Percentiles rank a stretch among this genome's conserved stretches.
These are phyloP conservation scores for Artibeus lituratus DNA, from an alignment of 2,797 vertebrate species.

Conservation along the genomic window DNA sequence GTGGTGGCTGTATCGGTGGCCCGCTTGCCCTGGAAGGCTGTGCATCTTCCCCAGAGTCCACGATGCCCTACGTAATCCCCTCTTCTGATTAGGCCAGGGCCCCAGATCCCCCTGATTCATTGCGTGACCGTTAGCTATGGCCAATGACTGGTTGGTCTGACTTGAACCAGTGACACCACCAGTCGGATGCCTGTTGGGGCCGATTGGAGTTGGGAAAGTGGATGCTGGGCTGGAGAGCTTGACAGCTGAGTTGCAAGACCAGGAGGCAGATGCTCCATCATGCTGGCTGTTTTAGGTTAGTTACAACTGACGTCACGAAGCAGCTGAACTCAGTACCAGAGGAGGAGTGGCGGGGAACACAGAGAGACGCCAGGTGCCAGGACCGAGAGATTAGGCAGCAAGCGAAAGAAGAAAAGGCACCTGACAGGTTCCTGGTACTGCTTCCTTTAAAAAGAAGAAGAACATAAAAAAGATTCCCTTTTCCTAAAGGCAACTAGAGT, in stretches of 20 bases:
- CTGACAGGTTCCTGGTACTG: too few species aligned
- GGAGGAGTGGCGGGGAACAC: neutral
- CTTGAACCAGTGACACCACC: neutral
- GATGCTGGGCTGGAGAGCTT: neutral
- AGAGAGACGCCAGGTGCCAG: neutral
- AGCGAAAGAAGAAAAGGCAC: neutral
- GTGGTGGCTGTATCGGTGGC: rapidly evolving
- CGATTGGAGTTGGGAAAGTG: neutral
- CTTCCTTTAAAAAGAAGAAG: neutral
- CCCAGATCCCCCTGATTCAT: neutral
- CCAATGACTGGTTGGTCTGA: neutral
- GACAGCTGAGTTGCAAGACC: neutral
- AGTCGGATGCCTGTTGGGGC: neutral
- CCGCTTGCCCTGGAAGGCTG: neutral
- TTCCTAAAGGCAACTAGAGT: neutral
- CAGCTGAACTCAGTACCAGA: neutral
- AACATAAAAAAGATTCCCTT: neutral
- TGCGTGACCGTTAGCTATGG: neutral
- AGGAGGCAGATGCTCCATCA: neutral
- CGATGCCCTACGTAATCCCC: too few species aligned
- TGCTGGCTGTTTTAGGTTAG: neutral
- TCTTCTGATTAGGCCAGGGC: neutral
- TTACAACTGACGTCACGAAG: rapidly evolving
- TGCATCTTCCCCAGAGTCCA: neutral
- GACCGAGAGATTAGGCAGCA: neutral